These are phyloP conservation scores for Mus musculus DNA, from an alignment of 2,113 vertebrate species.

Conservation along the genomic window DNA sequence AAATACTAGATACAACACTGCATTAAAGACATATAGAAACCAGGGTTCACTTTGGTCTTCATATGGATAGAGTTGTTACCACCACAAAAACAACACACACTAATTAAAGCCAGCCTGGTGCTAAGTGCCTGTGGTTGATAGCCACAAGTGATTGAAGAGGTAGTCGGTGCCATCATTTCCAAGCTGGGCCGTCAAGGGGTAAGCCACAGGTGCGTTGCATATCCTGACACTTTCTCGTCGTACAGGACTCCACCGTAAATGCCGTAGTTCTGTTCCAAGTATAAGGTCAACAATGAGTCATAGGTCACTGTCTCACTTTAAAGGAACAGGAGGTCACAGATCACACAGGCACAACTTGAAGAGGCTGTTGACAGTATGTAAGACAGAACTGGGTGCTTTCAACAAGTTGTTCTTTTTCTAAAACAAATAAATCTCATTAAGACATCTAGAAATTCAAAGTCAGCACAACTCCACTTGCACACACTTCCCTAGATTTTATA, in stretches of 20 bases:
- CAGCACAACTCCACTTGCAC: constrained; percentile 86
- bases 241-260: constrained; percentile 77
- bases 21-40: constrained; percentile 88
- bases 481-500: constrained; percentile 86
- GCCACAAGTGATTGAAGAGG: constrained; percentile 86
- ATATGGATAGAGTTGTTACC: constrained; percentile 86
- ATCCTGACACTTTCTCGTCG: constrained; percentile 74
- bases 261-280: constrained; percentile 72
- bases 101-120: constrained; percentile 86
- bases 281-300: constrained; percentile 60
- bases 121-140: constrained; percentile 81
- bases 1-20: constrained; percentile 89
- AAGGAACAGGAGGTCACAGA: constrained; percentile 79
- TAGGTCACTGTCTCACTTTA: constrained; percentile 80
- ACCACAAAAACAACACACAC: constrained; percentile 83
- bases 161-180: constrained; percentile 84
- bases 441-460: constrained; percentile 88
- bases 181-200: constrained; percentile 80
- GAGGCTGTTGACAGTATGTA: constrained; percentile 83
- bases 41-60: constrained; percentile 91
- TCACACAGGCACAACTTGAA: constrained; percentile 83
- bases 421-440: constrained; percentile 87
- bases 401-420: constrained; percentile 84
- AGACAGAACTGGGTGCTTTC: constrained; percentile 81
- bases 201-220: constrained; percentile 81